Percentiles rank a stretch among this genome's conserved stretches.
phyloP scores from a whole-genome alignment of 2,888 invertebrate species.

The Coecobrya sp. region DNA sequence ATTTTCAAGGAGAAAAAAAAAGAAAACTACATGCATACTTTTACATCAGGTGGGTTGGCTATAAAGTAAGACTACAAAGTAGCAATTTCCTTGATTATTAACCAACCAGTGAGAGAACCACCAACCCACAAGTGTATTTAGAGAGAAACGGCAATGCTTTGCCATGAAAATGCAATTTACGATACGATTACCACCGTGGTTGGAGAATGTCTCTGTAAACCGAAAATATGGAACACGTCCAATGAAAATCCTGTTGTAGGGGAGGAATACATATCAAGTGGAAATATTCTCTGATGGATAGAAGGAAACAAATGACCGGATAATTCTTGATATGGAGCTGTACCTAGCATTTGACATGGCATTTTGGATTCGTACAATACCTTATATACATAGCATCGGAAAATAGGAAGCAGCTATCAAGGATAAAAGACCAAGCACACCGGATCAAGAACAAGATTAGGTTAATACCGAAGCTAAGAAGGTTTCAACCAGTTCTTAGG shows the following conservation, averaged over 20 bases:
- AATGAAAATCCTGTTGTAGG: neutral
- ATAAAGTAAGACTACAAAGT: too few relatives aligned
- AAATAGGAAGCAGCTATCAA: neutral
- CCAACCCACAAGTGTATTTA: neutral
- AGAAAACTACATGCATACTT: neutral
- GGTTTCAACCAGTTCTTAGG: neutral
- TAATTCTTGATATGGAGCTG: neutral
- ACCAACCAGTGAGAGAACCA: neutral
- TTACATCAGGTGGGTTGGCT: neutral
- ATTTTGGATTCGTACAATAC: neutral
- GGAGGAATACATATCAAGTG: neutral
- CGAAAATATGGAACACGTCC: neutral
- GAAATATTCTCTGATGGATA: neutral
- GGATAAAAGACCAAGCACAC: neutral
- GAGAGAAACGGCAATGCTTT: neutral
- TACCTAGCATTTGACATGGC: neutral
- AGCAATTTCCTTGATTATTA: too few relatives aligned
- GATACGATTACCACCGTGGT: too few relatives aligned
- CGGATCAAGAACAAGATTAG: neutral
- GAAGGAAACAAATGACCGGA: slow-evolving; percentile 34
- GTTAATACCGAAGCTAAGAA: neutral
- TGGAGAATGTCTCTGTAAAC: too few relatives aligned
- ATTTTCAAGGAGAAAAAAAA: too few relatives aligned
- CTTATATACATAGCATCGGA: neutral
- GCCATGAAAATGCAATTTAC: too few relatives aligned